A percentile compares a stretch with the other conserved stretches of the same genome.
phyloP scores from a whole-genome alignment of 1,140 invertebrate genomes.

The Asobara japonica region DNA sequence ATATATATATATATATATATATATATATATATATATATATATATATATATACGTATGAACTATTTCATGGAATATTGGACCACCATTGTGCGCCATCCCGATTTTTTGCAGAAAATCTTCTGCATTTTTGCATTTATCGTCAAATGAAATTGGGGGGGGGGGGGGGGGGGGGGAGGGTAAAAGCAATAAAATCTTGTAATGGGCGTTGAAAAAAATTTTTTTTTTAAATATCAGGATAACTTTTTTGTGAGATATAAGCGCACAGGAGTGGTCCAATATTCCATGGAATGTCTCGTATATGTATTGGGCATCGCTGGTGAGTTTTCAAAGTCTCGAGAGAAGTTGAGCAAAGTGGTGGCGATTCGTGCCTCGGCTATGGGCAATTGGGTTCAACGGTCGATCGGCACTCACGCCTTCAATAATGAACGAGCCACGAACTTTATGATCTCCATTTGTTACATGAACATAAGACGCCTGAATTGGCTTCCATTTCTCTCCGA shows the following conservation, averaged over 20 bases:
- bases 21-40: too few relatives aligned
- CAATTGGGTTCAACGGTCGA: conserved; percentile 37
- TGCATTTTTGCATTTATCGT: too few relatives aligned
- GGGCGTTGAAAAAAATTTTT: too few relatives aligned
- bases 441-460: conserved; percentile 18
- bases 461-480: not conserved
- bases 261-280: not conserved
- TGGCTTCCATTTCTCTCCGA: not conserved
- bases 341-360: not conserved
- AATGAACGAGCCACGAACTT: conserved; percentile 30
- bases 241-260: not conserved
- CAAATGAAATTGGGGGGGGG: too few relatives aligned
- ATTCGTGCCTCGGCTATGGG: conserved; percentile 27
- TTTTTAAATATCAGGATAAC: too few relatives aligned
- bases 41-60: too few relatives aligned
- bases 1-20: too few relatives aligned
- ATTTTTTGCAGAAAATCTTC: too few relatives aligned
- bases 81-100: too few relatives aligned
- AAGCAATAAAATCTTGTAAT: too few relatives aligned
- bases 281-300: not conserved
- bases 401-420: conserved; percentile 33
- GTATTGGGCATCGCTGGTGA: not conserved
- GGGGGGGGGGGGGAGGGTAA: too few relatives aligned
- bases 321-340: conserved; percentile 15
- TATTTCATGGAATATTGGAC: too few relatives aligned